Base-by-base conservation (phyloP, 2,888 invertebrate genomes). In the Hololepta plana region DNA sequence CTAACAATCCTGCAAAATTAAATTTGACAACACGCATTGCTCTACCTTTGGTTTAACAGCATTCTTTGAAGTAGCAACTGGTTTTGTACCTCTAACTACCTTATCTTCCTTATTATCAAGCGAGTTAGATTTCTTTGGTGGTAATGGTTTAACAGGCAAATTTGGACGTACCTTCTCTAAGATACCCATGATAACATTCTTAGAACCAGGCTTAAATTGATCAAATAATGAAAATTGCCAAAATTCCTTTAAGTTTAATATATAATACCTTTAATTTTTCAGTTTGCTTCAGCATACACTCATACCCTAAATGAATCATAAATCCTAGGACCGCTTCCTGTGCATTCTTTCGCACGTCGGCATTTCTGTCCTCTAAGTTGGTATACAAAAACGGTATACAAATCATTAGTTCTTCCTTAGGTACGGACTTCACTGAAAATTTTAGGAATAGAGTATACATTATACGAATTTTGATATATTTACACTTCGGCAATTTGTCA, bases 271-370 rank as follows among this genome's bases (percentile, higher is more conserved):
- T 84, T 4, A 85, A 50, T 47, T 81, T 84, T 34, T 76, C 74
- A 1, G 75, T 62, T 32, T 73, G 74, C 36, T 74, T 72, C 29
- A 64, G 58, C 76, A 87, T 80, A 6, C 62, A 42, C 26, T 81
- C 81, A 43, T 75, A 90, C 2, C 91, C 84, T 4, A 87, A 59
- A 48, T 91, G 91, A 35, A 90, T 71, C 91, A 93, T 93, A 41
- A 88, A 71, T 3, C 90, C 90, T 21, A 90, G 56, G 17, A 91
- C 72, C 20, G 87, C 82, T 46, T 91, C 91, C 28, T 76, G 75
- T 2, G 90, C 77, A 43, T 79, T 82, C 48, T 87, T 88, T 7
- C 93, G 64, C 3, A 95, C 91, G 38, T 91, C 91, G 0, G 72
- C 79, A 46, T 77, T 85, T 28, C 95, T 68, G 56, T 95, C 93